Conservation (phyloP, 1,140 invertebrate species). For the Drosophila sturtevanti region DNA sequence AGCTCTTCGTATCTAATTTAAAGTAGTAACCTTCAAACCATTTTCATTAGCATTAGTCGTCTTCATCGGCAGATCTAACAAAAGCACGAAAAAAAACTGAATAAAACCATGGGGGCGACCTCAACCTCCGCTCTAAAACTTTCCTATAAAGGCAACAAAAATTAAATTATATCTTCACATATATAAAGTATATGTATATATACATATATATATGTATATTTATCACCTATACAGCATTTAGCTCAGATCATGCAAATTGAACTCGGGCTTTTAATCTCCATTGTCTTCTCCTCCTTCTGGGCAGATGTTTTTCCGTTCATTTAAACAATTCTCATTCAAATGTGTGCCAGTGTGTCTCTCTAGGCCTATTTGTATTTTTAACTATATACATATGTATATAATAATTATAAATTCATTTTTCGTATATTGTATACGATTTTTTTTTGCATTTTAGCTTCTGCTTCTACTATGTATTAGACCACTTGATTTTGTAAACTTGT, state of each 20-base stretch:
- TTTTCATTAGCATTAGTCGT: constrained; percentile 66
- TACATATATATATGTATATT: not conserved
- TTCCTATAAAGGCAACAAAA: constrained; percentile 13
- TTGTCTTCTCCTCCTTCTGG: not conserved
- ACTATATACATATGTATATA: constrained; percentile 24
- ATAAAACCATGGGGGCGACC: constrained; percentile 54
- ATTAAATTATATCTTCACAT: not conserved
- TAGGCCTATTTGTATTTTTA: constrained; percentile 55
- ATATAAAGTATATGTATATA: not conserved
- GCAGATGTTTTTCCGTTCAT: not conserved
- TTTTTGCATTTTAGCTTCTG: constrained; percentile 35
- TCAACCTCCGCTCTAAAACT: constrained; percentile 36
- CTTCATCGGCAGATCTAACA: constrained; percentile 52
- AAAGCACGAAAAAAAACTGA: constrained; percentile 11
- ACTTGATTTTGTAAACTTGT: constrained; percentile 51
- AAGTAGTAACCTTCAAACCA: constrained; percentile 63
- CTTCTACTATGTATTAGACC: constrained; percentile 28
- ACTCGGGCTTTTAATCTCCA: constrained; percentile 10
- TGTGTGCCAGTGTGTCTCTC: constrained; percentile 29
- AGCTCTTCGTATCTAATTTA: constrained; percentile 64
- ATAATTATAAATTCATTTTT: constrained; percentile 57
- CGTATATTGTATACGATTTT: constrained; percentile 67
- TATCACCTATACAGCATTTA: constrained; percentile 17
- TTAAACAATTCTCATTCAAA: constrained; percentile 33
- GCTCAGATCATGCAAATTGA: constrained; percentile 50